A percentile compares a stretch with the other conserved stretches of the same genome.
phyloP scores from a whole-genome alignment of 2,888 invertebrate species.

The Nineta flava region DNA sequence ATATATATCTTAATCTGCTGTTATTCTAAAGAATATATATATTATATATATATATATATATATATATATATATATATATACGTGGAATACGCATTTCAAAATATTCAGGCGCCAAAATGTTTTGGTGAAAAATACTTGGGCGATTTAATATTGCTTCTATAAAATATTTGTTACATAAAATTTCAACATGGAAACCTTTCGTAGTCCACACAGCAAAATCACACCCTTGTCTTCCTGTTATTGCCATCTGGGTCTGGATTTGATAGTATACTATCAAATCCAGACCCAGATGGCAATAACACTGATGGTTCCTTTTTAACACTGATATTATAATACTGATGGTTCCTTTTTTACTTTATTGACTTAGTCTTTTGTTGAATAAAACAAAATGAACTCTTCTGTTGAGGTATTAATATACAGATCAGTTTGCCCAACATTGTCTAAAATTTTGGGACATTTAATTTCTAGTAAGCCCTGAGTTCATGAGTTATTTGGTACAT shows the following conservation, averaged over 20 bases:
- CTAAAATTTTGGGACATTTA: not conserved
- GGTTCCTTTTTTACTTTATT: too few relatives aligned
- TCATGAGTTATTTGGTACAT: not conserved
- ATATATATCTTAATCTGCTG: too few relatives aligned
- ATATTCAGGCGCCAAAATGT: too few relatives aligned
- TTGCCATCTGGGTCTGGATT: not conserved
- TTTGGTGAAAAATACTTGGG: not conserved
- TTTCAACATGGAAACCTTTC: not conserved
- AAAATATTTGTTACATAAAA: not conserved
- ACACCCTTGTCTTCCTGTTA: not conserved
- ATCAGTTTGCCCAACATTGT: not conserved
- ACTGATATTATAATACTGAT: too few relatives aligned
- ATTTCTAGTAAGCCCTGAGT: not conserved
- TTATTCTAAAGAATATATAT: too few relatives aligned
- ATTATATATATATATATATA: too few relatives aligned
- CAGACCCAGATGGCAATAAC: too few relatives aligned
- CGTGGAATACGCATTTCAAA: not conserved
- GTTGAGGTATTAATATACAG: constrained; percentile 2
- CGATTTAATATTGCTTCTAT: not conserved
- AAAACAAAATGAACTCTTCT: constrained; percentile 2
- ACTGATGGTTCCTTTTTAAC: not conserved
- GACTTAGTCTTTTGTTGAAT: not conserved
- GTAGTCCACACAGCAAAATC: not conserved
- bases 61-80: too few relatives aligned
- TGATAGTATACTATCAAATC: too few relatives aligned